Base-by-base conservation (phyloP, 2,113 vertebrate genomes). In the Etheostoma cragini region DNA sequence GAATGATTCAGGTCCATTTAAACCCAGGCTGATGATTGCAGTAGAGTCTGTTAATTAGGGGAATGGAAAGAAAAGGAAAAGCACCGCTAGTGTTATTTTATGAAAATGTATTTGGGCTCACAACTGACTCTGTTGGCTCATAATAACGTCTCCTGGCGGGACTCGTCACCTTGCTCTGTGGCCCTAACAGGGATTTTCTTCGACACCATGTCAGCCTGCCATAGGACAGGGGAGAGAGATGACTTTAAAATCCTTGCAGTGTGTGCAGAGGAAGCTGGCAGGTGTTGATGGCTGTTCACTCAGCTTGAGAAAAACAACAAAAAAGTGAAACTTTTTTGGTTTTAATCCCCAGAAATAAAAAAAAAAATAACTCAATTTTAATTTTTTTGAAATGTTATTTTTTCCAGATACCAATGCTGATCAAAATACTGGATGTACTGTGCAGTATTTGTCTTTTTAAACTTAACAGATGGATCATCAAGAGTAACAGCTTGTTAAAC, bases 131-230 rank as follows among this genome's bases (percentile, higher is more conserved):
- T 38, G 72, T 67, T 84, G 63, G 68, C 77, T 83, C 57, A 72
- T 83, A 87, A 83, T 82, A 82, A 83, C 62, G 13, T 68, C 71
- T 89, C 45, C 60, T 85, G 61, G 78, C 71, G 52, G 68, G 82
- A 84, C 58, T 64, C 85, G 85, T 89, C 84, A 84, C 89, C 74
- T 76, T 69, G 19, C 72, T 81, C 76, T 52, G 65, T 84, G 81
- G 88, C 75, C 87, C 83, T 83, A 86, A 84, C 84, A 84, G 66
- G 70, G 73, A 75, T 80, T 88, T 84, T 83, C 63, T 79, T 64
- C 56, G 53, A 90, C 85, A 86, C 70, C 17, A 5, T 86, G 85
- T 82, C 76, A 89, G 77, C 60, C 78, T 91, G 88, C 73, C 91
- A 85, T 38, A 72, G 80, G 66, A 81, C 47, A 78, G 84, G 79